Conservation (phyloP, 2,888 invertebrate genomes). For the Gastrophysa polygoni region DNA sequence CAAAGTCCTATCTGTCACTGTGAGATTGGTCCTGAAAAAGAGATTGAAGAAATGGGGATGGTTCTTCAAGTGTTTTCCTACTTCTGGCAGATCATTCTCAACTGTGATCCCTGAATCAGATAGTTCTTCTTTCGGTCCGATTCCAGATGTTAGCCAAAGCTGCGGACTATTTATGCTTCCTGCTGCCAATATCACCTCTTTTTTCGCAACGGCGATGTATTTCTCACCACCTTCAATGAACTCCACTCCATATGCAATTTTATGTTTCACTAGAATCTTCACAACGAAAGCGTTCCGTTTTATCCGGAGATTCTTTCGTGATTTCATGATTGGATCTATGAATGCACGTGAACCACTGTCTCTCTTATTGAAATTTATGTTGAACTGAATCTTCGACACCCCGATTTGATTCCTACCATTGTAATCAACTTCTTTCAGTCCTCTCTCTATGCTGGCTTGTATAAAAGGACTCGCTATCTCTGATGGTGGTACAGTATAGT, state of each 20-base stretch:
- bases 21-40: slow-evolving; percentile 11
- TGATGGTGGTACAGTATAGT: slow-evolving; percentile 18
- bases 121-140: slow-evolving; percentile 72
- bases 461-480: slow-evolving; percentile 12
- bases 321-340: slow-evolving; percentile 10
- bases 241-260: slow-evolving; percentile 18
- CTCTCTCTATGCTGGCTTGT: slow-evolving; percentile 60
- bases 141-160: slow-evolving; percentile 82
- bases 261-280: slow-evolving; percentile 4
- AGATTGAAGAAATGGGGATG: slow-evolving; percentile 56
- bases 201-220: slow-evolving; percentile 64
- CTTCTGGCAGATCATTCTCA: slow-evolving; percentile 69
- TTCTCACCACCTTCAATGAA: slow-evolving; percentile 9
- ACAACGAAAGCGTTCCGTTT: slow-evolving; percentile 60
- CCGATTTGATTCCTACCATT: slow-evolving; percentile 21
- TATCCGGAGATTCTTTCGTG: slow-evolving; percentile 50
- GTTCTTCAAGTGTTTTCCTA: slow-evolving; percentile 83
- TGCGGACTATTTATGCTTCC: slow-evolving; percentile 87
- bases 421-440: slow-evolving; percentile 18
- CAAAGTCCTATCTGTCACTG: neutral
- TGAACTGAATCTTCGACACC: slow-evolving; percentile 20
- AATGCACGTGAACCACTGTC: slow-evolving; percentile 19
- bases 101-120: slow-evolving; percentile 65
- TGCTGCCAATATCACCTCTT: slow-evolving; percentile 80
- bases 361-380: slow-evolving; percentile 21